Conservation (phyloP, 2,113 vertebrate species). For the Arizona elegans region DNA sequence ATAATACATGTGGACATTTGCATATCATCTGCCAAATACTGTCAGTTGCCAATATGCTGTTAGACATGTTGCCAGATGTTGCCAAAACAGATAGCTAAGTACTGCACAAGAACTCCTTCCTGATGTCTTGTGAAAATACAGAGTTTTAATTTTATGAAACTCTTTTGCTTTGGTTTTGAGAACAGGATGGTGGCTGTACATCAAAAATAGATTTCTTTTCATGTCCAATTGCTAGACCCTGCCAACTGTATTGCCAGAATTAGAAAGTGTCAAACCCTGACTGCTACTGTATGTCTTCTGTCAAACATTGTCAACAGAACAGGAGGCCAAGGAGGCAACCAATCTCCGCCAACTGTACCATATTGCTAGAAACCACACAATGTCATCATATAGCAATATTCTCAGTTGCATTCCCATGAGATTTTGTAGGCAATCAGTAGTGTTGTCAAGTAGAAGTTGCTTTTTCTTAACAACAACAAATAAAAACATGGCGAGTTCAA, state of each 20-base stretch:
- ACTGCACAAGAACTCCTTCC: not conserved
- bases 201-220: not conserved
- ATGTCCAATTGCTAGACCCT: not conserved
- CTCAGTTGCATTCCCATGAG: not conserved
- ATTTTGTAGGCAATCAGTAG: not conserved
- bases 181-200: not conserved
- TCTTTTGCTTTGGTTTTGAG: not conserved
- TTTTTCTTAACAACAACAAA: not conserved
- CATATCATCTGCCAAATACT: not conserved
- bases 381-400: not conserved
- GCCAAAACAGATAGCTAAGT: not conserved
- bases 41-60: not conserved
- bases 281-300: not conserved
- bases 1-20: not conserved
- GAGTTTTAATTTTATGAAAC: not conserved
- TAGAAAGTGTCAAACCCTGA: not conserved
- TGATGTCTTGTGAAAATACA: not conserved
- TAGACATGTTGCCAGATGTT: not conserved
- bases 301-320: not conserved
- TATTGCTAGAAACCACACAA: not conserved
- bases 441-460: not conserved
- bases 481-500: not conserved
- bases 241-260: not conserved
- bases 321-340: not conserved
- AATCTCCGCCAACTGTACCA: not conserved